Percentiles rank a stretch among this genome's conserved stretches.
These are phyloP conservation scores for Thamnophis sirtalis DNA, from an alignment of 2,113 vertebrate species.

Conservation along the genomic window DNA sequence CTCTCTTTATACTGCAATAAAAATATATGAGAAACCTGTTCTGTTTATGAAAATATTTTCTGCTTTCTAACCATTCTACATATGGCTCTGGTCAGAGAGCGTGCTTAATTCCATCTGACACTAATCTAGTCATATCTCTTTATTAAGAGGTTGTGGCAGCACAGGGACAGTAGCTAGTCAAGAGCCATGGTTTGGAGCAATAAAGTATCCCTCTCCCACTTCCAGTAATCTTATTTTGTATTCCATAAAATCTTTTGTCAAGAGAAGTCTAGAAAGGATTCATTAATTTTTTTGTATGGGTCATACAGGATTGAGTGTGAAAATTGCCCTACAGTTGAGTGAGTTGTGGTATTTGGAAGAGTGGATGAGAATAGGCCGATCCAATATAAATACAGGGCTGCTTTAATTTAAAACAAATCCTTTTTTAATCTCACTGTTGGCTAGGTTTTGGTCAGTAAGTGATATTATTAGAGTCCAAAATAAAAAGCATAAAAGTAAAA, in stretches of 20 bases:
- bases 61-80: not conserved
- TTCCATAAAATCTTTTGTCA: not conserved
- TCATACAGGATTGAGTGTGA: not conserved
- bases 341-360: not conserved
- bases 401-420: not conserved
- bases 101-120: not conserved
- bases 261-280: not conserved
- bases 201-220: not conserved
- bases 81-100: not conserved
- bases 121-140: not conserved
- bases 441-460: not conserved
- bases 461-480: not conserved
- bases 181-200: not conserved
- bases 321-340: not conserved
- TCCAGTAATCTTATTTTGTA: not conserved
- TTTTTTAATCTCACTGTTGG: not conserved
- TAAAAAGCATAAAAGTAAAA: not conserved
- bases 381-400: not conserved
- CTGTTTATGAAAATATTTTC: not conserved
- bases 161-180: not conserved
- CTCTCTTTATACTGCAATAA: not conserved
- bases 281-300: not conserved
- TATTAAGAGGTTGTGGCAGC: not conserved
- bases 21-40: conserved; percentile 7
- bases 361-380: not conserved